These are phyloP conservation scores for Triplophysa tibetana DNA, from an alignment of 2,113 vertebrate species.

Conservation along the genomic window DNA sequence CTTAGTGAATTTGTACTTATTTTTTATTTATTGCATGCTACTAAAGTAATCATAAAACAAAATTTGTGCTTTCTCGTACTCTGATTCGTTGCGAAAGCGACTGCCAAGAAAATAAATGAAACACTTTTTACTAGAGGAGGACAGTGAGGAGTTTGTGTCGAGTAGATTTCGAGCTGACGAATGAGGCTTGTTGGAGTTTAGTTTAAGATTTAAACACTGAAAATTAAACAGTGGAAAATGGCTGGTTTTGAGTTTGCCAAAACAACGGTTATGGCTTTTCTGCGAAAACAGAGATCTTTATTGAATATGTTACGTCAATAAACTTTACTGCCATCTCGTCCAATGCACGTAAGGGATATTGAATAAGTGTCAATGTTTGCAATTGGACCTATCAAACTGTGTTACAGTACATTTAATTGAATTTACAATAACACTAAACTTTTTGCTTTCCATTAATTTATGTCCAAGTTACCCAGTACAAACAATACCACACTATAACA, in stretches of 20 bases:
- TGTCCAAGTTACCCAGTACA: conserved; percentile 15
- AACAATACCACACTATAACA: neutral
- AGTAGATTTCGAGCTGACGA: neutral
- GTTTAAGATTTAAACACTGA: conserved; percentile 38
- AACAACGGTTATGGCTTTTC: conserved; percentile 64
- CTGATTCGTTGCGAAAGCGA: neutral
- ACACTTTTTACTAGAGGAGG: neutral
- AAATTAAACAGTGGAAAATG: conserved; percentile 49
- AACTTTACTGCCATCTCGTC: conserved; percentile 59
- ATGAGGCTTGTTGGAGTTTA: conserved; percentile 27
- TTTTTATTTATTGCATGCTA: conserved; percentile 1
- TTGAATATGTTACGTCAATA: conserved; percentile 66
- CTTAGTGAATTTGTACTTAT: too few relatives aligned
- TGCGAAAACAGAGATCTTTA: conserved; percentile 64
- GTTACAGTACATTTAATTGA: conserved; percentile 35
- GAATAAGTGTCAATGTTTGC: conserved; percentile 57
- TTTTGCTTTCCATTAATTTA: neutral
- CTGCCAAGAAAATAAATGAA: conserved; percentile 13
- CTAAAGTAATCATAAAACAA: neutral
- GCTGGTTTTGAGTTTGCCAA: conserved; percentile 55
- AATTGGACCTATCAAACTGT: conserved; percentile 40
- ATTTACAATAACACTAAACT: neutral
- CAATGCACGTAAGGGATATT: conserved; percentile 59
- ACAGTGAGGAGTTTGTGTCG: conserved; percentile 12
- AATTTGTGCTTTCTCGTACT: neutral